phyloP scores from a whole-genome alignment of 1,140 invertebrate genomes.

The Brachionus manjavacas region DNA sequence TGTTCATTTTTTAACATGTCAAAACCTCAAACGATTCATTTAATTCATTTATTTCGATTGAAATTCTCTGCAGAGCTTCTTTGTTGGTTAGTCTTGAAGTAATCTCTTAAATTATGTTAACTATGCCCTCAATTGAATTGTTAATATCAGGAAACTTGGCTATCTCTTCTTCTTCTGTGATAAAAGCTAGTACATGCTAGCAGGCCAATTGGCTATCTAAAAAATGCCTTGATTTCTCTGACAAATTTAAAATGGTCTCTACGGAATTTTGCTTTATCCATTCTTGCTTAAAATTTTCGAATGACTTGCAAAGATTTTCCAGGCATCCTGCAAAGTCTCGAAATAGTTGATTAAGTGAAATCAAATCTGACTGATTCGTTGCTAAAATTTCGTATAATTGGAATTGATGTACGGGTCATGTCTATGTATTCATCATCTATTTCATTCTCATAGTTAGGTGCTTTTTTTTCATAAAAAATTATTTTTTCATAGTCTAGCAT shows the following conservation, averaged over 20 bases:
- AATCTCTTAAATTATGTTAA: not conserved
- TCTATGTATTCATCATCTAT: not conserved
- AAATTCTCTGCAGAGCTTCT: not conserved
- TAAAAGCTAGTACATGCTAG: conserved; percentile 2
- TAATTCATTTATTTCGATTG: not conserved
- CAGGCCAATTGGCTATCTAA: not conserved
- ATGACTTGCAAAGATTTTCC: not conserved
- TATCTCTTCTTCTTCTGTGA: conserved; percentile 15
- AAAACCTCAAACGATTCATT: not conserved
- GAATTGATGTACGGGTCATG: not conserved
- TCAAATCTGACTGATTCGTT: not conserved
- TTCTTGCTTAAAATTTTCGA: not conserved
- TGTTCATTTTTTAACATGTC: not conserved
- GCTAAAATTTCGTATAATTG: not conserved
- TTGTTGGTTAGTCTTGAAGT: not conserved
- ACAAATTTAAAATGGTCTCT: not conserved
- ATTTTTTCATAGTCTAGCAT: not conserved
- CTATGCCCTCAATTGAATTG: not conserved
- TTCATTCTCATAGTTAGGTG: not conserved
- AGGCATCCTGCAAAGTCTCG: not conserved
- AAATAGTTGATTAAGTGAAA: not conserved
- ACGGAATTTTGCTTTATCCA: not conserved
- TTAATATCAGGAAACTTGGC: not conserved
- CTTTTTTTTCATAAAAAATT: not conserved
- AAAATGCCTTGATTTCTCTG: not conserved